Evolutionary conservation across 2,888 invertebrate species (phyloP), one percentile per base, ranked within the genome.

Genomic region (Scaptomyza caliginosa): DNA sequence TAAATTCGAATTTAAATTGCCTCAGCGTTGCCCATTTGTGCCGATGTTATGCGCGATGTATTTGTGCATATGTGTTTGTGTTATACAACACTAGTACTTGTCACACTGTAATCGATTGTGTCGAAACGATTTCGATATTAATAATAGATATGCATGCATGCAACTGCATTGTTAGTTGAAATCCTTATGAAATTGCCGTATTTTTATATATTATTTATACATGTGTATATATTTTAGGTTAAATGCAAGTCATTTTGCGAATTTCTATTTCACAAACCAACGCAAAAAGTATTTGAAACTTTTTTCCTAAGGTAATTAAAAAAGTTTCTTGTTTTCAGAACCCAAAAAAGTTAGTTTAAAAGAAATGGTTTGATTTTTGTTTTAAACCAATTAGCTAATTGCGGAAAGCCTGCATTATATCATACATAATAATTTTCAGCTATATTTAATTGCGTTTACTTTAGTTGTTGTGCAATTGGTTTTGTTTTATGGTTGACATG

Each of bases 1-100:
- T 21, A 24, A 57, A 48, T 69, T 66, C 38, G 36, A 57, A 55
- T 50, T 64, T 62, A 43, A 76, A 81, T 77, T 32, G 7, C 6
- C 13, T 24, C 51, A 58, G 38, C 36, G 66, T 63, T 68, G 55
- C 40, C 43, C 26, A 43, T 43, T 13, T 23, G 34, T 34, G 34
- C n/a, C 32, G 6, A 32, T 32, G 4, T 13, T 16, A 16, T 34
- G 13, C 6, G 32, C 32, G n/a, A 32, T 8, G 13, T 23, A 40
- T 24, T 6, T 24, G n/a, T 5, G 5, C 24, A 24, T 24, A 26
- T 28, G 28, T 3, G 28, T 49, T n/a, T n/a, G 34, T 16, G 17
- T 63, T 71, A 36, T 26, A 17, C 66, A 68, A 65, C 72, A 68
- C 68, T 71, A 17, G 21, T 11, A 4, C 13, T 32, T n/a, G 11